Base-by-base conservation (phyloP, 37 sponge, comb jelly and placozoan genomes). In the Tethya wilhelma region DNA sequence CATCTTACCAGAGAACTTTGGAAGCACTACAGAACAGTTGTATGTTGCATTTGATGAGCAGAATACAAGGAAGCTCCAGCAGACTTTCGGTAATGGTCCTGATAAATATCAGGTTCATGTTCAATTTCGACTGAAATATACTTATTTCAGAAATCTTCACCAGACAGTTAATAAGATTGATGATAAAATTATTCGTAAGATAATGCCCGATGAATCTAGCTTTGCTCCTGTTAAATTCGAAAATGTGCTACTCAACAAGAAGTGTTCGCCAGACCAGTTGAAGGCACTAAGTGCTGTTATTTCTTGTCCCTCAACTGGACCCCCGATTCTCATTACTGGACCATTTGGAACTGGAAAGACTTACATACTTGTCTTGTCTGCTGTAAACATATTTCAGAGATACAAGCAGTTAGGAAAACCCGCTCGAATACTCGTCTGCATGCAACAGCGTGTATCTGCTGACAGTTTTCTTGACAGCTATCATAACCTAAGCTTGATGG, bases 271-370 rank as follows among this genome's bases (percentile, higher is more conserved):
- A 25, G 81, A 80, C 8, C 77, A 77, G 33, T 33, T 77, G 4
- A 26, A 23, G 57, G 81, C 72, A 31, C 44, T 81, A 11, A 0
- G 31, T 33, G 42, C 59, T 40, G 71, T 70, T 25, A 34, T 36
- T 6, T 3, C 42, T 34, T 55, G 33, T 22, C 68, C 84, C 2
- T 36, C 76, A n/a, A 29, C 22, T 22, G 57, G 76, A 36, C 84
- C 88, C 29, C 89, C 89, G 6, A 41, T 82, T 4, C 69, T 88
- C 33, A 31, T 88, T 1, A 44, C 79, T 77, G 89, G 89, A 9
- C 44, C 89, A 2, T 88, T 88, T 82, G 89, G 89, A 20, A 75
- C 84, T 22, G 89, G 89, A 5, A 88, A 88, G 73, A 88, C 83
- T 23, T 38, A 74, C 4, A 26, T 88, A 0, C 83, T 88, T 8